phyloP scores from a whole-genome alignment of 2,888 invertebrate species.

The Plagodis pulveraria region DNA sequence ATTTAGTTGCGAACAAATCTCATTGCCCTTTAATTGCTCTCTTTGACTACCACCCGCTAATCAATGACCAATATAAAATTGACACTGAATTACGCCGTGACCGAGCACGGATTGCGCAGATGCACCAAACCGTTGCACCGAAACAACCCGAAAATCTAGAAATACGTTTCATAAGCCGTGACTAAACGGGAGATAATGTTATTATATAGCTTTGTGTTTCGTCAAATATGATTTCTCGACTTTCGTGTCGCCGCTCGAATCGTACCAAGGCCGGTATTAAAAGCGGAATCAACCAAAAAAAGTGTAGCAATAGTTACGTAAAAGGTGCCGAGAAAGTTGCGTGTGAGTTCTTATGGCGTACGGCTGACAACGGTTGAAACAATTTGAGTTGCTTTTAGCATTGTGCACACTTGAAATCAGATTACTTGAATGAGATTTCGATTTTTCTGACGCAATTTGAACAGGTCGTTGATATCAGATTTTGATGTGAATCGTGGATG shows the following conservation, averaged over 20 bases:
- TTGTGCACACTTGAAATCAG: slow-evolving; percentile 45
- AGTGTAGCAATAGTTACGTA: slow-evolving; percentile 68
- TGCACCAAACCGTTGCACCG: slow-evolving; percentile 36
- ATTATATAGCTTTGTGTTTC: slow-evolving; percentile 54
- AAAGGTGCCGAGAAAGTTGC: slow-evolving; percentile 62
- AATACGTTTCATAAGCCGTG: slow-evolving; percentile 56
- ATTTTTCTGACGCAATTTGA: slow-evolving; percentile 6
- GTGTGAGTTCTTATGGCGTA: slow-evolving; percentile 48
- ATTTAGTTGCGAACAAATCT: too few relatives aligned
- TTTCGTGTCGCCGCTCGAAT: slow-evolving; percentile 60
- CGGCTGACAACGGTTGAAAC: slow-evolving; percentile 36
- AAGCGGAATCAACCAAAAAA: slow-evolving; percentile 63
- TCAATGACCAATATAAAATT: slow-evolving; percentile 22
- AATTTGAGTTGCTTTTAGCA: slow-evolving; percentile 48
- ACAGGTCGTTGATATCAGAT: background rate
- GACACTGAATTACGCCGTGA: slow-evolving; percentile 31
- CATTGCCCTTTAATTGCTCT: background rate
- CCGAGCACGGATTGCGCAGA: slow-evolving; percentile 38
- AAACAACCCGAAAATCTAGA: slow-evolving; percentile 32
- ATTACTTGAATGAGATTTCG: slow-evolving; percentile 28
- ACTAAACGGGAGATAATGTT: slow-evolving; percentile 63
- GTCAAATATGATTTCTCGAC: slow-evolving; percentile 67
- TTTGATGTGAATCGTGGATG: too few relatives aligned
- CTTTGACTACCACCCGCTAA: slow-evolving; percentile 9
- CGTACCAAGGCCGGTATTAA: slow-evolving; percentile 67